Conservation (phyloP, 2,888 invertebrate species). For the Rutpela maculata region DNA sequence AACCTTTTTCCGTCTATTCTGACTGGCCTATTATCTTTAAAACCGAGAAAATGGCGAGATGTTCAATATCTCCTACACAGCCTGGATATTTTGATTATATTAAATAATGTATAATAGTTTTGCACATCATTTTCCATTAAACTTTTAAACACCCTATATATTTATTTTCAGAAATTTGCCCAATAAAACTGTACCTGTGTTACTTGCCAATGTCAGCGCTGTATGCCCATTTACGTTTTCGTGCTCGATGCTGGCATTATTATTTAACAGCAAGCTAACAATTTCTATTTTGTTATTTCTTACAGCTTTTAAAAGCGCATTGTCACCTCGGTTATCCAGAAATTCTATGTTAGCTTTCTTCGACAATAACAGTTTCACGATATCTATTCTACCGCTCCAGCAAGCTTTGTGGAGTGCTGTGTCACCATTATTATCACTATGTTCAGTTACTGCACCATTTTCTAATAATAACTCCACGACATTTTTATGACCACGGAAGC, state of each 20-base stretch:
- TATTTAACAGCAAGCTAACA: constrained; percentile 5
- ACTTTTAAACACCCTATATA: too few species aligned
- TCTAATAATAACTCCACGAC: constrained; percentile 11
- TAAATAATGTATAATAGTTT: too few species aligned
- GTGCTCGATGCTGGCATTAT: not conserved
- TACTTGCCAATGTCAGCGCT: too few species aligned
- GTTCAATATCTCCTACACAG: too few species aligned
- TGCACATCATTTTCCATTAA: too few species aligned
- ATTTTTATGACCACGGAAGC: constrained; percentile 15
- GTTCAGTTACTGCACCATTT: constrained; percentile 2
- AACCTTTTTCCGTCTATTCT: too few species aligned
- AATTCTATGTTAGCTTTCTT: constrained; percentile 3
- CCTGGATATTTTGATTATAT: too few species aligned
- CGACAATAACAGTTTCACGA: constrained; percentile 20
- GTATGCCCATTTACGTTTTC: not conserved
- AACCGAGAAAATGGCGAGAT: too few species aligned
- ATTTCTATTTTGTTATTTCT: constrained; percentile 18
- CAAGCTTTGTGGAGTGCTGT: constrained; percentile 28
- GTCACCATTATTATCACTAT: constrained; percentile 18
- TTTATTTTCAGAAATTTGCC: too few species aligned
- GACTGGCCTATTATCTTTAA: too few species aligned
- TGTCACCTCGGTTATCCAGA: constrained; percentile 12
- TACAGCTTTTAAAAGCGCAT: constrained; percentile 16
- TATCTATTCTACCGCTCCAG: constrained; percentile 12
- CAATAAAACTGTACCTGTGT: too few species aligned